A percentile compares a stretch with the other conserved stretches of the same genome.
Evolutionary conservation across 1,140 invertebrate species (phyloP).

Genomic region (Ceratina japonica): DNA sequence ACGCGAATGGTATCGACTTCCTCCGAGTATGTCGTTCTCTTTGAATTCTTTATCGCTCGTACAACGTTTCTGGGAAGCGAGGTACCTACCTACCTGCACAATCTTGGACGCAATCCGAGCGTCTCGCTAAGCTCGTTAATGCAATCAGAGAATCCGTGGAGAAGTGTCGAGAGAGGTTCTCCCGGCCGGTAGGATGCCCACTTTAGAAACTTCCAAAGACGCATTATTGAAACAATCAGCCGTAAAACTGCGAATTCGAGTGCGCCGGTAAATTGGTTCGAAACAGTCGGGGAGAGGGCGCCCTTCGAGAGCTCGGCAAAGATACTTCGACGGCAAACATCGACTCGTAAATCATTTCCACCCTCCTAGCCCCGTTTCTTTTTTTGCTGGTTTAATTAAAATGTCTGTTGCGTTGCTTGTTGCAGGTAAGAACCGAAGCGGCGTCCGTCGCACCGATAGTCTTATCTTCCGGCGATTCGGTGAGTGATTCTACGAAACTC

Average conservation of each 20-base stretch:
- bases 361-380: constrained; percentile 28
- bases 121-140: constrained; percentile 1
- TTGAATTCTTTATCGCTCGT: not conserved
- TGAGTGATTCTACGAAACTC: constrained; percentile 66
- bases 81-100: no score
- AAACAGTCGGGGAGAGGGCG: not conserved
- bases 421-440: constrained; percentile 66
- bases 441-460: constrained; percentile 40
- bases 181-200: not conserved
- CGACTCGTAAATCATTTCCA: constrained; percentile 24
- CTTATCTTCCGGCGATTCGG: constrained; percentile 60
- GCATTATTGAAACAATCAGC: constrained; percentile 21
- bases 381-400: constrained; percentile 58
- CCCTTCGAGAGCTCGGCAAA: not conserved
- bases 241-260: constrained; percentile 31
- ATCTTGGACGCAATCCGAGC: not conserved
- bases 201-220: constrained; percentile 11
- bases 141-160: not conserved
- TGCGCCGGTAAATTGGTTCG: not conserved
- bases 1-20: not conserved
- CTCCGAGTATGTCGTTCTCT: not conserved
- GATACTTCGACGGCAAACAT: constrained; percentile 15
- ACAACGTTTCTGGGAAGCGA: not conserved
- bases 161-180: constrained; percentile 1
- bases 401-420: constrained; percentile 63